These are phyloP conservation scores for Lepeophtheirus salmonis DNA, from an alignment of 1,140 invertebrate species.

Conservation along the genomic window DNA sequence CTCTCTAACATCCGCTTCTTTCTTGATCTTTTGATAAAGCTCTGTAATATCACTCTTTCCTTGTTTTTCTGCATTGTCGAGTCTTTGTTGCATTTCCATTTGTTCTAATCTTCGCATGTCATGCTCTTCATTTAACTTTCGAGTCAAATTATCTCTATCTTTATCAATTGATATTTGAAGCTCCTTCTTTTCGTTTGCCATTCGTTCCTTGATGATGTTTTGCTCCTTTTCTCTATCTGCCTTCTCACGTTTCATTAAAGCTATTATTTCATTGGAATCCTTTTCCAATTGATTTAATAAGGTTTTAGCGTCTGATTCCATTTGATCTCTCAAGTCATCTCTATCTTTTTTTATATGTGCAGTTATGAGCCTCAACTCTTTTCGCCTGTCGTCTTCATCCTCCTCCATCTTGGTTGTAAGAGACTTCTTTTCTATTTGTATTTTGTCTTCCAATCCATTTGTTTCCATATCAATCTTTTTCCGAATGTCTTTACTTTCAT, in stretches of 20 bases:
- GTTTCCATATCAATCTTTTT: conserved; percentile 18
- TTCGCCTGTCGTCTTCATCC: conserved; percentile 5
- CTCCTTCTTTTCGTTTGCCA: conserved; percentile 7
- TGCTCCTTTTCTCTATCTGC: neutral
- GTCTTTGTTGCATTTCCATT: conserved; percentile 7
- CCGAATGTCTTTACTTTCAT: conserved; percentile 2
- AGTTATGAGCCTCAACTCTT: neutral
- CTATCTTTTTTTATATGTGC: conserved; percentile 2
- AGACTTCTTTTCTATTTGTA: conserved; percentile 15
- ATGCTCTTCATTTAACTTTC: conserved; percentile 15
- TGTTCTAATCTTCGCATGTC: conserved; percentile 7
- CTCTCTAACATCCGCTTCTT: conserved; percentile 3
- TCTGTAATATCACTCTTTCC: conserved; percentile 9
- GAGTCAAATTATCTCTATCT: conserved; percentile 1
- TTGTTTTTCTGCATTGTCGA: conserved; percentile 12
- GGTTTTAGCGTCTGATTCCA: conserved; percentile 1
- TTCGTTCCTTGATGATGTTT: neutral
- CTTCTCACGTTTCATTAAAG: conserved; percentile 1
- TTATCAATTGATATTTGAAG: conserved; percentile 13
- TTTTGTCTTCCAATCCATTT: conserved; percentile 10
- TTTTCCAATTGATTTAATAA: conserved; percentile 8
- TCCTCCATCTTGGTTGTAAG: conserved; percentile 4
- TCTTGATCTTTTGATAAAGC: conserved; percentile 3
- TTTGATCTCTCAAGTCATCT: conserved; percentile 3
- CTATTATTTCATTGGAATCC: conserved; percentile 4